A percentile compares a stretch with the other conserved stretches of the same genome.
phyloP scores from a whole-genome alignment of 2,113 vertebrate genomes.

The Anguilla japonica region DNA sequence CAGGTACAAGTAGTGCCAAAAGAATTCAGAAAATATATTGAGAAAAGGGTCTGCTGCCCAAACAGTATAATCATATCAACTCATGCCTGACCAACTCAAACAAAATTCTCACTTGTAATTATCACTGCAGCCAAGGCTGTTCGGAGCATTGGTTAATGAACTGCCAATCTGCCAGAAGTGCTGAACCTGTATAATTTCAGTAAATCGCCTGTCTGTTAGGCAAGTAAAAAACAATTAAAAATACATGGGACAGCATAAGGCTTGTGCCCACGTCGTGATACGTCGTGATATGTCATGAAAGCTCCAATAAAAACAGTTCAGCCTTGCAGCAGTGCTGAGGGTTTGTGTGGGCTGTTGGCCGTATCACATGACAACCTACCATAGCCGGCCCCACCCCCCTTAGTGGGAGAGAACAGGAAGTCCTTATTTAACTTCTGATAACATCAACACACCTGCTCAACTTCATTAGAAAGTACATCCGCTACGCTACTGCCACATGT shows the following conservation, averaged over 20 bases:
- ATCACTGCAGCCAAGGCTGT: not conserved
- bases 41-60: not conserved
- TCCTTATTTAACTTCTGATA: conserved; percentile 66
- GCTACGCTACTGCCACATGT: not conserved
- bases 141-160: not conserved
- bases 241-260: not conserved
- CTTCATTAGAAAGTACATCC: not conserved
- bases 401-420: conserved; percentile 56
- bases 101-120: not conserved
- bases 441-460: conserved; percentile 62
- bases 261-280: not conserved
- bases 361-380: not conserved
- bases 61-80: not conserved
- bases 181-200: not conserved
- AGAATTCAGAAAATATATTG: not conserved
- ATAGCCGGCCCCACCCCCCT: not conserved
- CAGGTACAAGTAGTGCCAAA: not conserved
- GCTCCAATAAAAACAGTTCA: not conserved
- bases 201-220: not conserved
- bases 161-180: not conserved
- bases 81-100: not conserved
- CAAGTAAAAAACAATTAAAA: not conserved
- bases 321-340: not conserved
- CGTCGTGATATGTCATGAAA: not conserved
- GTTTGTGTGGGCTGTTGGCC: not conserved